Evolutionary conservation across 1,140 invertebrate genomes (phyloP).

Genomic region (Nasonia vitripennis): DNA sequence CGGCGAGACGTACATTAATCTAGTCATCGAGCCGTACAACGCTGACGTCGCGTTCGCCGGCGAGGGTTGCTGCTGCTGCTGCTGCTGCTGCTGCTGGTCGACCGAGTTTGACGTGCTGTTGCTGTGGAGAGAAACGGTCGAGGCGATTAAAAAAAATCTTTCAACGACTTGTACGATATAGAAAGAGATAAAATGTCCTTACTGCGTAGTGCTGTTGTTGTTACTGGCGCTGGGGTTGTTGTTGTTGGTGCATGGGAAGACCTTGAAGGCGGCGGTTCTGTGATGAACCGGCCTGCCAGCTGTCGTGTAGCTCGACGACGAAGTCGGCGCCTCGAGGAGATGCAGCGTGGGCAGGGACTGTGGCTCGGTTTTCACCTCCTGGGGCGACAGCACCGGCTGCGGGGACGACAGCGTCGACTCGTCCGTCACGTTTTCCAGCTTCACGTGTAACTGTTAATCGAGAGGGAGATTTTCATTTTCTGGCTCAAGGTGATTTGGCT

Average conservation of each 20-base stretch:
- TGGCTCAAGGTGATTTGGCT: not conserved
- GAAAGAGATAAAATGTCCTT: not conserved
- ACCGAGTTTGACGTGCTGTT: not conserved
- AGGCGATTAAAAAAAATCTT: no score
- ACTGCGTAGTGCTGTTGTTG: constrained; percentile 62
- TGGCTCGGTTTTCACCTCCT: constrained; percentile 83
- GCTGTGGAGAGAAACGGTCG: not conserved
- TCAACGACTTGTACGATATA: no score
- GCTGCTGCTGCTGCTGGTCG: not conserved
- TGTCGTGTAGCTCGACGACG: constrained; percentile 61
- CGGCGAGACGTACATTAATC: constrained; percentile 86
- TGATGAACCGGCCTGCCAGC: constrained; percentile 63
- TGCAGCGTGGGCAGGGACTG: constrained; percentile 74
- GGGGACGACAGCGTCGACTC: constrained; percentile 57
- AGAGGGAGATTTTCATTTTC: constrained; percentile 4
- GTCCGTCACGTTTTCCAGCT: constrained; percentile 81
- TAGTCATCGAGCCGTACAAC: constrained; percentile 72
- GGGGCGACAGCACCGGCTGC: constrained; percentile 81
- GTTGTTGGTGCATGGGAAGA: constrained; percentile 60
- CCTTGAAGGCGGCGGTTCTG: constrained; percentile 63
- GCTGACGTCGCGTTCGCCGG: constrained; percentile 63
- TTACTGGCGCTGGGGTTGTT: constrained; percentile 57
- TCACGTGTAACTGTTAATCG: constrained; percentile 76
- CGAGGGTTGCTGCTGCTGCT: constrained; percentile 54
- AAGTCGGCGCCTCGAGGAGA: constrained; percentile 68